Conservation (phyloP, 2,797 vertebrate genomes). For the Basileuterus tristriatus region DNA sequence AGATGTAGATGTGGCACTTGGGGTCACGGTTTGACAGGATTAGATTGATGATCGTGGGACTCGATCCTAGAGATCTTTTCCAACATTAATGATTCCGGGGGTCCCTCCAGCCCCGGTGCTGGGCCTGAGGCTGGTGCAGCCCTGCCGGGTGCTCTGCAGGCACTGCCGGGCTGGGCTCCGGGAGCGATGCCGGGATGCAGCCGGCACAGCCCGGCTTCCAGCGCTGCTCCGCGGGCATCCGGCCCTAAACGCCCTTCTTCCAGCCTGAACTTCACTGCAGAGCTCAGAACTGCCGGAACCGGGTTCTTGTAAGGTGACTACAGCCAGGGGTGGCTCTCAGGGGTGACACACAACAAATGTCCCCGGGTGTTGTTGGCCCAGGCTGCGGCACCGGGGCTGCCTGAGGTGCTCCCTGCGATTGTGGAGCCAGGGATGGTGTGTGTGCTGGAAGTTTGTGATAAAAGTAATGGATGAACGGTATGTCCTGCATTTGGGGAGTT, state of each 20-base stretch:
- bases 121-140: neutral
- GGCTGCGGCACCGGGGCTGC: neutral
- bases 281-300: rapidly evolving
- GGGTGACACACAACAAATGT: rapidly evolving
- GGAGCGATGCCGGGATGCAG: neutral
- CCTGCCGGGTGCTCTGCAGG: rapidly evolving
- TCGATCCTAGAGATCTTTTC: neutral
- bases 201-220: rapidly evolving
- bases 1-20: neutral
- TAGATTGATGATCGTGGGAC: too few species aligned
- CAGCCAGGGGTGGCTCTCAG: neutral
- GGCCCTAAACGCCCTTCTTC: rapidly evolving
- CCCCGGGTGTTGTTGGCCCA: neutral
- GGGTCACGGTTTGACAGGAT: neutral
- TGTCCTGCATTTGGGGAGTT: neutral
- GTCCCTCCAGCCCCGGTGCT: neutral
- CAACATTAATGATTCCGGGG: rapidly evolving
- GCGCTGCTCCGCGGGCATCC: rapidly evolving
- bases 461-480: neutral
- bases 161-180: neutral
- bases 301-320: rapidly evolving
- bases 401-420: neutral
- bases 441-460: neutral
- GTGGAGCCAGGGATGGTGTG: neutral
- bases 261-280: neutral